Percentiles rank a stretch among this genome's conserved stretches.
These are phyloP conservation scores for Euura lappo DNA, from an alignment of 1,140 invertebrate species.

Conservation along the genomic window DNA sequence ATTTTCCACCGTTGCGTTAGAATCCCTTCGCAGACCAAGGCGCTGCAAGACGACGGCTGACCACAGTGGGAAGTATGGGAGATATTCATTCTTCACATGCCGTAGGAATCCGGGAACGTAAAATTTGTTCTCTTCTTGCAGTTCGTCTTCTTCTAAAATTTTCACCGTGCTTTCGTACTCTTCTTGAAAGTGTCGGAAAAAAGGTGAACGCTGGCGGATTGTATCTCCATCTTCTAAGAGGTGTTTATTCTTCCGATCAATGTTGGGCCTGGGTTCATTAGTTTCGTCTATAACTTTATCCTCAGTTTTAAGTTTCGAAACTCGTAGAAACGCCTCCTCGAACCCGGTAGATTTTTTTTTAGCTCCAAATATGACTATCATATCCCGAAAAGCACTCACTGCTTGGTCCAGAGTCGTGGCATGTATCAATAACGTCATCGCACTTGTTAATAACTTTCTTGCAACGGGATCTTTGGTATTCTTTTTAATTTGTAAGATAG, in stretches of 20 bases:
- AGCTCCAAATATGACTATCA: too few relatives aligned
- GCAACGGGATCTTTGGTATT: too few relatives aligned
- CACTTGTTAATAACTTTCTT: too few relatives aligned
- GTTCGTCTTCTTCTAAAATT: background rate
- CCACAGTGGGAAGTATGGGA: slow-evolving; percentile 7
- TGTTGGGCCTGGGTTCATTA: background rate
- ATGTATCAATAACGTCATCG: too few relatives aligned
- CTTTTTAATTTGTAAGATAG: background rate
- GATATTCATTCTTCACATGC: slow-evolving; percentile 3
- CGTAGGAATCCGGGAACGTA: background rate
- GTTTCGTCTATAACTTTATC: too few relatives aligned
- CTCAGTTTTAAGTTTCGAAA: too few relatives aligned
- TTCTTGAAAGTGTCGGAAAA: background rate
- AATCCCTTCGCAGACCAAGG: slow-evolving; percentile 1
- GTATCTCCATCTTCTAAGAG: background rate
- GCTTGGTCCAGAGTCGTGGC: too few relatives aligned
- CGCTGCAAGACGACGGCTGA: slow-evolving; percentile 1
- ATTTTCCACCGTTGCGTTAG: slow-evolving; percentile 6
- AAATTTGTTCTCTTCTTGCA: background rate
- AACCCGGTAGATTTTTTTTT: too few relatives aligned
- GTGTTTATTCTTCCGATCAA: background rate
- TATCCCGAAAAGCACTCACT: too few relatives aligned
- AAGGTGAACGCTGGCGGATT: background rate
- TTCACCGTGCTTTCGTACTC: background rate
- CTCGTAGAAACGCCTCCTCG: too few relatives aligned